Evolutionary conservation across 1,140 invertebrate species (phyloP).

Genomic region (Macrosteles quadrilineatus): DNA sequence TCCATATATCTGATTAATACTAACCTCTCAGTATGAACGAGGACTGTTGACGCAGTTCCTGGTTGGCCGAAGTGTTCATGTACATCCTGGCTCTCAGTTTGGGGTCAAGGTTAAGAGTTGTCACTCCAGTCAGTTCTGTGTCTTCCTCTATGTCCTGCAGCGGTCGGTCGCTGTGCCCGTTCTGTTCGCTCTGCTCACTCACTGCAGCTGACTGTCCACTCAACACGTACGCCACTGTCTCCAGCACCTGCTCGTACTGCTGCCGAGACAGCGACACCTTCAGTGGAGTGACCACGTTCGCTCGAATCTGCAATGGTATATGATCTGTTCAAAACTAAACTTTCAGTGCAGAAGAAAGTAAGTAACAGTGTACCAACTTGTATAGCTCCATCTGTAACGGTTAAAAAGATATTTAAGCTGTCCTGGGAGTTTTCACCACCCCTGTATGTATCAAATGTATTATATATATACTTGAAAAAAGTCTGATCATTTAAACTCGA

Average conservation of each 20-base stretch:
- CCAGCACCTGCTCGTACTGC: conserved; percentile 87
- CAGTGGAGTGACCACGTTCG: conserved; percentile 78
- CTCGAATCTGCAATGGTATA: conserved; percentile 64
- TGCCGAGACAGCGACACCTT: conserved; percentile 81
- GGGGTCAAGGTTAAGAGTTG: conserved; percentile 61
- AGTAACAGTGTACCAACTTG: no score
- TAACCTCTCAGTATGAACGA: conserved; percentile 29
- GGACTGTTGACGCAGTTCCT: conserved; percentile 37
- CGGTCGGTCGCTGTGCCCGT: neutral
- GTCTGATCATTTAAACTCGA: no score
- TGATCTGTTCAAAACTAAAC: no score
- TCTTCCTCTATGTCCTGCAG: conserved; percentile 52
- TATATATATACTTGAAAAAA: no score
- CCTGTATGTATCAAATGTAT: no score
- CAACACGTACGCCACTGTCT: conserved; percentile 63
- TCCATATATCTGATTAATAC: no score
- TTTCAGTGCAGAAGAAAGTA: no score
- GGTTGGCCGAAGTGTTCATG: conserved; percentile 33
- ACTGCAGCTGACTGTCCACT: conserved; percentile 36
- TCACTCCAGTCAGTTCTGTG: conserved; percentile 48
- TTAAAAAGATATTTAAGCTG: no score
- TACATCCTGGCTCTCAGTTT: conserved; percentile 57
- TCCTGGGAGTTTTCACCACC: no score
- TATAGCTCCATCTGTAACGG: no score
- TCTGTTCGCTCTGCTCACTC: conserved; percentile 18